Evolutionary conservation across 2,888 invertebrate genomes (phyloP), one percentile per base, ranked within the genome.

Genomic region (Chrysopilus asiliformis): DNA sequence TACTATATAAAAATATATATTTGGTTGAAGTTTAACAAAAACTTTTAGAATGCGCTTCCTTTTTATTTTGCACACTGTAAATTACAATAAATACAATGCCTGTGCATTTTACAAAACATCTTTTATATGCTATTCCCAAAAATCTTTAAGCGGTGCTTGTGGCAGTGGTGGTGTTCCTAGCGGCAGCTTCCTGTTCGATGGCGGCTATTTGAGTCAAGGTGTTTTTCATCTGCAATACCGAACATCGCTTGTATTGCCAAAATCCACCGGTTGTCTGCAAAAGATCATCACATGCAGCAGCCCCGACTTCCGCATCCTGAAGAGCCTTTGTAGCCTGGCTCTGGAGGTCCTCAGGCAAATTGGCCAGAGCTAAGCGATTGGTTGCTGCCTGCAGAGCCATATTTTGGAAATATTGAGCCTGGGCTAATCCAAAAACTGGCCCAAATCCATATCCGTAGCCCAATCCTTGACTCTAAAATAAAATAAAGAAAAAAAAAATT

Each of bases 161-260:
- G 8, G 19, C 2, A n/a, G 33, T 14, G 6, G 33, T 16, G 10
- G 24, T 12, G 15, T 25, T 33, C 15, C 33, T 24, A n/a, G 15
- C 7, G 7, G 24, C 26, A 5, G 18, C 13, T 33, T 33, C 33
- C 14, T 24, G n/a, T 14, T 33, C 25, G 13, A 33, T 33, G 9
- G 24, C 25, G 2, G 14, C 13, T 5, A 33, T 10, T 24, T 12
- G 25, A 15, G 12, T 10, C 13, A 33, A 6, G 9, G 33, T 26
- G 9, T 25, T 25, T 24, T 15, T 33, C 24, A 33, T 5, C 25
- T 33, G 17, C 2, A 33, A 9, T 3, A 12, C 33, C 4, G 25
- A 29, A 17, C 35, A 35, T 13, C 35, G 18, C 20, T 26, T 28
- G 19, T 35, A 35, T 12, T 35, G 35, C 35, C 35, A 35, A 28